Evolutionary conservation across 2,113 vertebrate species (phyloP), one percentile per base, ranked within the genome.

Genomic region (Myiozetetes cayanensis): DNA sequence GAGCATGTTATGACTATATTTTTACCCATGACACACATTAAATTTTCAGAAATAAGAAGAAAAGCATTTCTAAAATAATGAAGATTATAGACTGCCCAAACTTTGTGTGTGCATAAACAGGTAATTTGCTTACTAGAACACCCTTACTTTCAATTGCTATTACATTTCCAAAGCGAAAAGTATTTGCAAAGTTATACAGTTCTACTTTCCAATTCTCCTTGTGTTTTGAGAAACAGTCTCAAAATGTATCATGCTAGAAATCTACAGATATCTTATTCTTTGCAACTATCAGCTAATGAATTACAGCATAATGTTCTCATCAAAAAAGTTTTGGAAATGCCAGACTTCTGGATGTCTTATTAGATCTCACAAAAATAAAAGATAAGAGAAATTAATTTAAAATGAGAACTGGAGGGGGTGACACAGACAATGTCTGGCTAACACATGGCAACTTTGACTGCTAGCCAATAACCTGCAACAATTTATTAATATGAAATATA

Each of bases 331-430:
- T 82, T 56, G 44, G 67, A 91, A 83, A 68, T 94, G 76, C 78
- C 85, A 95, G 72, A 96, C 81, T 94, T 92, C 66, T 96, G 84
- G 84, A 85, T 72, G 87, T 73, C 89, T 81, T 94, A 95, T 91
- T 86, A 89, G 76, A 95, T 96, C 68, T 96, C 75, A 91, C 82
- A 91, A 85, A 86, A 93, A 96, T 56, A 92, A 75, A 89, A 96
- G 96, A 97, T 96, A 97, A 96, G 85, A 94, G 65, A 93, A 96
- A 95, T 81, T 43, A 89, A 95, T 96, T 89, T 91, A 49, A 93
- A 90, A 90, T 49, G 72, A 44, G 78, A 96, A 87, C 59, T 62
- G 65, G 37, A 68, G 13, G 49, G 53, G 70, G 39, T 81, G 87
- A 94, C 88, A 90, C 37, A 65, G 66, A 47, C 61, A 86, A 74